phyloP scores from a whole-genome alignment of 2,113 vertebrate genomes.

The Vulpes vulpes region DNA sequence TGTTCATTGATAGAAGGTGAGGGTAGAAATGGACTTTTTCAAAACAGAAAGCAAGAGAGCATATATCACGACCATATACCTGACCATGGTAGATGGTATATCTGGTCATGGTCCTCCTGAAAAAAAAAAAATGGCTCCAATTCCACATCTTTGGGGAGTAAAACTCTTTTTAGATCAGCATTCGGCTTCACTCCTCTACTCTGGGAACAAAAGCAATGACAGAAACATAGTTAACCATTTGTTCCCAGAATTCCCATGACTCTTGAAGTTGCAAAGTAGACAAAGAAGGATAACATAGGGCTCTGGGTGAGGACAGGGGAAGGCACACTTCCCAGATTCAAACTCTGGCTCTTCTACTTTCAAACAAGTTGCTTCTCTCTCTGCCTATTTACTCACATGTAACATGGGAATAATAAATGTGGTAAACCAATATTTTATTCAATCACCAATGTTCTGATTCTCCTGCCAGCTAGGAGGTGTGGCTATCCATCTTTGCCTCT shows the following conservation, averaged over 20 bases:
- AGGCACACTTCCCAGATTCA: background rate
- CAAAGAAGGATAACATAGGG: background rate
- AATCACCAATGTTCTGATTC: background rate
- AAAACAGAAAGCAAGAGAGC: background rate
- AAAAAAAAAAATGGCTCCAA: background rate
- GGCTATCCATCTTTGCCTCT: background rate
- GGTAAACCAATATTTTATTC: background rate
- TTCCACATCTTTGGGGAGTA: background rate
- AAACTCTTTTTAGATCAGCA: background rate
- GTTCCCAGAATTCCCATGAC: background rate
- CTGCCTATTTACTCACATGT: background rate
- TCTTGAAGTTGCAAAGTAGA: background rate
- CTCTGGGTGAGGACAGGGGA: background rate
- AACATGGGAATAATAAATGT: background rate
- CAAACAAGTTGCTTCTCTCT: background rate
- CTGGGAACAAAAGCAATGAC: background rate
- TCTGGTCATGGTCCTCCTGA: background rate
- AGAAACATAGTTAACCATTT: background rate
- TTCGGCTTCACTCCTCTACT: background rate
- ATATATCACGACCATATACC: background rate
- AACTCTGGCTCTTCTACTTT: background rate
- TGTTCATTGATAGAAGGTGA: background rate
- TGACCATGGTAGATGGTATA: background rate
- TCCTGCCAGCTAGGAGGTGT: background rate
- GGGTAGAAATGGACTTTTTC: background rate